Evolutionary conservation across 2,888 invertebrate species (phyloP), one percentile per base, ranked within the genome.

Genomic region (Orchestes rusci): DNA sequence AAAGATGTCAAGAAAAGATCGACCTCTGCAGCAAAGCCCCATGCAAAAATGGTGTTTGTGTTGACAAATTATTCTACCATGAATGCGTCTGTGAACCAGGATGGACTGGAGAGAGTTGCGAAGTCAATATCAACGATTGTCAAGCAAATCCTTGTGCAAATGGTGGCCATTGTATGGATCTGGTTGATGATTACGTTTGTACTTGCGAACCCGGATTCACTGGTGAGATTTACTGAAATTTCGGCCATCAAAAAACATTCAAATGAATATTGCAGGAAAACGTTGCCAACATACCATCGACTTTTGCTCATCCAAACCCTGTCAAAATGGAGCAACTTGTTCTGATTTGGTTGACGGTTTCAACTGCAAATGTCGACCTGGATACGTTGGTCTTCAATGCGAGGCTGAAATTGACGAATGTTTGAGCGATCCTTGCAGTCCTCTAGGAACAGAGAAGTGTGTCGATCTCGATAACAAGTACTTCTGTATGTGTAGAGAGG

Each of bases 331-430:
- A 16, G 94, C 88, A 2, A 81, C 83, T 0, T 95, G 95, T 61
- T 65, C 82, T 1, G 91, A 95, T 62, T 83, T 87, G 61, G 73
- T 90, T 15, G 92, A 93, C 62, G 90, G 91, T 16, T 97, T 95
- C 64, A 72, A 77, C 20, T 97, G 97, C 67, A 88, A 86, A 66
- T 97, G 97, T 63, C 77, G 92, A 45, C 91, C 93, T 10, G 95
- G 94, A 20, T 96, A 80, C 62, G 84, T 91, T 27, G 91, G 93
- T 1, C 70, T 91, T n/a, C 90, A 91, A 61, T 93, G 94, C 63
- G 93, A 94, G 69, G 90, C 91, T 10, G 90, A 86, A 62, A 86
- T 92, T 48, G 90, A 94, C 60, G 93, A 93, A 68, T 94, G 94
- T 60, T 70, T 90, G 39, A 88, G 83, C 54, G 91, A 91, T 64